Evolutionary conservation across 2,797 vertebrate genomes (phyloP).

Genomic region (Bucorvus abyssinicus): DNA sequence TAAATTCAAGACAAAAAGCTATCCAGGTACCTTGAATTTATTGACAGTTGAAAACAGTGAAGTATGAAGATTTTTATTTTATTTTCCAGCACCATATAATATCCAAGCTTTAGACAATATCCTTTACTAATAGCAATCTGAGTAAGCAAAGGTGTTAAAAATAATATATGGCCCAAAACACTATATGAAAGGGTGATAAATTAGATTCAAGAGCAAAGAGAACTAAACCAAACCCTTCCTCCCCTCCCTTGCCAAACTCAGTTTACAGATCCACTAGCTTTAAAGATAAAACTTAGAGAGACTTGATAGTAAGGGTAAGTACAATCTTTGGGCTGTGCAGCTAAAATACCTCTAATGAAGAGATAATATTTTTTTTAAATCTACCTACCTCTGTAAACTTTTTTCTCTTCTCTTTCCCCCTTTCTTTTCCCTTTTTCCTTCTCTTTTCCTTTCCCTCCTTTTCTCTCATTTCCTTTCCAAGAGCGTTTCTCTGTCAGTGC

Average conservation of each 20-base stretch:
- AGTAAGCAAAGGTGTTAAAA: conserved; percentile 12
- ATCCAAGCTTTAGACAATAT: not conserved
- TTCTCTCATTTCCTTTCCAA: not conserved
- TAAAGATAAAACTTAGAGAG: not conserved
- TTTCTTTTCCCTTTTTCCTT: not conserved
- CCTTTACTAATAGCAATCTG: conserved; percentile 38
- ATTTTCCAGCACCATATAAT: not conserved
- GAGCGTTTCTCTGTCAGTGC: not conserved
- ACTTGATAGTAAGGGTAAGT: not conserved
- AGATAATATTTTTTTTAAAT: not conserved
- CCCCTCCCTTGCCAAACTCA: not conserved
- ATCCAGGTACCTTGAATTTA: not conserved
- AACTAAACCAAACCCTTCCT: not conserved
- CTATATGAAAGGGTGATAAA: not conserved
- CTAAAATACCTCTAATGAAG: not conserved
- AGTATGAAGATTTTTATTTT: not conserved
- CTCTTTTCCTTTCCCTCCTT: not conserved
- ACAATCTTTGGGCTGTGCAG: not conserved
- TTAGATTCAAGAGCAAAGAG: not conserved
- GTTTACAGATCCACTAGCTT: conserved; percentile 14
- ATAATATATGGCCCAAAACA: not conserved
- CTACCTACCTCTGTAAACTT: not conserved
- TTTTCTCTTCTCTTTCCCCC: not conserved
- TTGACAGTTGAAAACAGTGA: not conserved
- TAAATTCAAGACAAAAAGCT: not conserved